These are phyloP conservation scores for Macrochelys suwanniensis DNA, from an alignment of 2,797 vertebrate species.

Conservation along the genomic window DNA sequence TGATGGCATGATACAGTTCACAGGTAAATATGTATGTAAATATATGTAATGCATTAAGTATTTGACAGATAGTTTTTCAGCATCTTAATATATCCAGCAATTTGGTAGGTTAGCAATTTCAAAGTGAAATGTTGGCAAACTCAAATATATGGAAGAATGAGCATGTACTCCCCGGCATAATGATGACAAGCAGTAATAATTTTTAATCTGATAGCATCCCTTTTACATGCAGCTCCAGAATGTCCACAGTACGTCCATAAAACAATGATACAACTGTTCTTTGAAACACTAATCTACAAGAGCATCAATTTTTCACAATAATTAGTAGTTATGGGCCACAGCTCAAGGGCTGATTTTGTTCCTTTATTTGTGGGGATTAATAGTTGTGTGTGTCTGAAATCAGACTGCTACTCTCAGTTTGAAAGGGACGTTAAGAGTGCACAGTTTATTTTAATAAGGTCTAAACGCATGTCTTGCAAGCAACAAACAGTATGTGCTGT, in stretches of 20 bases:
- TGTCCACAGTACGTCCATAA: conserved; percentile 2
- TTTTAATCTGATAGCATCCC: neutral
- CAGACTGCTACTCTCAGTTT: conserved; percentile 40
- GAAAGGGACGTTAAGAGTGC: conserved; percentile 60
- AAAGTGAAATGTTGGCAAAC: neutral
- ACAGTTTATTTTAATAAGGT: conserved; percentile 76
- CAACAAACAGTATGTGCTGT: conserved; percentile 78
- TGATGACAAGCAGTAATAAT: neutral
- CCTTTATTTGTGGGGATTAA: conserved; percentile 39
- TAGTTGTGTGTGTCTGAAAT: conserved; percentile 30
- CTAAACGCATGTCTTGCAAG: conserved; percentile 74
- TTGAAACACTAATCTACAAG: neutral
- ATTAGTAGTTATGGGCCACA: conserved; percentile 4
- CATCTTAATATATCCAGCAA: neutral
- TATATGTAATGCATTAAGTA: neutral
- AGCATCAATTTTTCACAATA: neutral
- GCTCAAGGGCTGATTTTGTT: neutral
- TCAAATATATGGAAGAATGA: neutral
- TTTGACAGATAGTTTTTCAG: neutral
- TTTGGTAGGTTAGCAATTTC: neutral
- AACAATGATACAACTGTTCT: conserved; percentile 11
- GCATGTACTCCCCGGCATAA: neutral
- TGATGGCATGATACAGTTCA: neutral
- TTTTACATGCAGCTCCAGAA: neutral
- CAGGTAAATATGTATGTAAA: accelerated